A percentile compares a stretch with the other conserved stretches of the same genome.
These are phyloP conservation scores for Betta splendens DNA, from an alignment of 2,797 vertebrate species.

Conservation along the genomic window DNA sequence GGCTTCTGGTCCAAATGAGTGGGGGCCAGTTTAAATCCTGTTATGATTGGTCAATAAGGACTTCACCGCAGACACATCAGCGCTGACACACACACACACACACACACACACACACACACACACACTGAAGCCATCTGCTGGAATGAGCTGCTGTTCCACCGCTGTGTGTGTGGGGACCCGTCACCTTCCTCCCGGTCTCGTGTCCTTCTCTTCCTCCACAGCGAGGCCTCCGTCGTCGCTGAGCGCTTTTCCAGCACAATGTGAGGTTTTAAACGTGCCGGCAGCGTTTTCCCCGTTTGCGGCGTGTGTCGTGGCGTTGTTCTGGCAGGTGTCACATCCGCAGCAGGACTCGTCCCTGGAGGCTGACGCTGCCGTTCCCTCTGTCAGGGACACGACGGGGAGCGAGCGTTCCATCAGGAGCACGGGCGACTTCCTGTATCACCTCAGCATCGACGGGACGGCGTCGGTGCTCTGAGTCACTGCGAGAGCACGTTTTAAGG, in stretches of 20 bases:
- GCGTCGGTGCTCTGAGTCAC: no score
- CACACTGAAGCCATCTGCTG: conserved; percentile 16
- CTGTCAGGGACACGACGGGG: no score
- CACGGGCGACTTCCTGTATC: no score
- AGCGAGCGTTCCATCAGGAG: no score
- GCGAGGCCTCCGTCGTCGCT: fast-evolving
- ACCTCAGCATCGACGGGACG: no score
- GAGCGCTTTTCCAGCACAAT: background rate
- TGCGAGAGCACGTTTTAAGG: no score
- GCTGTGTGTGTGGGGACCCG: conserved; percentile 13
- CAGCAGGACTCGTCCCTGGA: background rate
- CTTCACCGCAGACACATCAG: conserved; percentile 8
- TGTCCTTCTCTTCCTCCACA: background rate
- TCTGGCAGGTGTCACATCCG: no score
- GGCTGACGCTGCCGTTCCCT: background rate
- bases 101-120: conserved; percentile 6
- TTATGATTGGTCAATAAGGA: conserved; percentile 43
- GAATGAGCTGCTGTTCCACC: conserved; percentile 16
- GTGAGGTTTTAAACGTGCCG: background rate
- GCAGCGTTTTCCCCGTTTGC: no score
- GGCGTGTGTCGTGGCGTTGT: no score
- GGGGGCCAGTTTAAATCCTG: conserved; percentile 35
- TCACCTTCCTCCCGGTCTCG: background rate
- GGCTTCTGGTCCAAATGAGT: conserved; percentile 21
- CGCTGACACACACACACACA: background rate